A percentile compares a stretch with the other conserved stretches of the same genome.
Evolutionary conservation across 1,140 invertebrate genomes (phyloP).

Genomic region (Drosophila pallidifrons): DNA sequence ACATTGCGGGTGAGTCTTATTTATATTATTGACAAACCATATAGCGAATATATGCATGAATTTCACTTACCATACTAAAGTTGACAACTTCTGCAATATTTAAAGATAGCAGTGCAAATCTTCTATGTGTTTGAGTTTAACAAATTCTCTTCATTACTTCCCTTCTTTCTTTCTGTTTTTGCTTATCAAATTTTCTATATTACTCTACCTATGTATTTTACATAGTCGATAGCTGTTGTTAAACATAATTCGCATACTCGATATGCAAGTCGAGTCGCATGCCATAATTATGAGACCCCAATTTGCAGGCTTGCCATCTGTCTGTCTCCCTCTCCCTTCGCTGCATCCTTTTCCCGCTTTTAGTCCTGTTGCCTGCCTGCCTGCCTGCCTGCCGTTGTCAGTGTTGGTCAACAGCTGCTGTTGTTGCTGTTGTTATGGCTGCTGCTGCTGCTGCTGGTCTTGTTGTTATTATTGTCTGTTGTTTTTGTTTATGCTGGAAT

Average conservation of each 20-base stretch:
- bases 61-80: too few species aligned
- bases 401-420: constrained; percentile 58
- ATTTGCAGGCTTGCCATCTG: constrained; percentile 26
- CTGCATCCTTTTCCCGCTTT: not conserved
- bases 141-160: too few species aligned
- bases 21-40: too few species aligned
- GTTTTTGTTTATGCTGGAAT: constrained; percentile 71
- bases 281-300: constrained; percentile 30
- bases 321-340: not conserved
- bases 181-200: too few species aligned
- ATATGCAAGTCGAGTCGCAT: constrained; percentile 15
- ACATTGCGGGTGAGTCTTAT: too few species aligned
- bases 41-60: too few species aligned
- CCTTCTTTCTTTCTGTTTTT: too few species aligned
- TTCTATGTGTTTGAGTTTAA: too few species aligned
- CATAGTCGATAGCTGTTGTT: not conserved
- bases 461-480: constrained; percentile 47
- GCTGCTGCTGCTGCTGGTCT: constrained; percentile 35
- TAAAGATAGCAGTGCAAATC: too few species aligned
- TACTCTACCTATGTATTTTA: not conserved
- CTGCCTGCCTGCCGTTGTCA: constrained; percentile 63
- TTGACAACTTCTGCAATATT: too few species aligned
- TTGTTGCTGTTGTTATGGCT: constrained; percentile 7
- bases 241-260: not conserved
- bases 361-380: constrained; percentile 13